Evolutionary conservation across 1,140 invertebrate species (phyloP), one percentile per base, ranked within the genome.

Genomic region (Brachionus asplanchnoidis): DNA sequence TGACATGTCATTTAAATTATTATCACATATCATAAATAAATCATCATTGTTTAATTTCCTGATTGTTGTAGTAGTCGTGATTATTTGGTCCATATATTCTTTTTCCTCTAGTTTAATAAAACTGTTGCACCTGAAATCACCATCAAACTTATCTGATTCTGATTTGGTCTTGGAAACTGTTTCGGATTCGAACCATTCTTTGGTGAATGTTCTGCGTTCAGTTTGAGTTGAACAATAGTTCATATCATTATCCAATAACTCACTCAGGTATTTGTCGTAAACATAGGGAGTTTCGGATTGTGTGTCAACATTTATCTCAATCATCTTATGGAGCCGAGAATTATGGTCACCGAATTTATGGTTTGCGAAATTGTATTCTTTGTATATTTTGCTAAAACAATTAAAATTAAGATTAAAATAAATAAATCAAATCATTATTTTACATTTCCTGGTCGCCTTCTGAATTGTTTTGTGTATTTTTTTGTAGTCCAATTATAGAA

Each of bases 41-140:
- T 77, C 73, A 26, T 77, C 32, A 26, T 77, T 77, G 23, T 17
- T 77, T 20, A 77, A 14, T 46, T 17, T 77, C 5, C 73, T 23
- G 12, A 77, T 28, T 26, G 79, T 82, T 23, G 77, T 80, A 6
- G 79, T 82, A 2, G 79, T 82, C 40, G 79, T 82, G 36, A 82
- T 68, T 26, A 82, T 68, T 65, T 82, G 79, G 60, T 82, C 79
- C 53, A 60, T 44, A 28, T 82, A 82, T 14, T 82, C 79, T 68
- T 82, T 82, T 60, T 82, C 79, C 40, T 82, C 79, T 23, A 82
- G 17, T 68, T 82, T 60, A 1, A 82, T 42, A 44, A 82, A 65
- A 46, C 40, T 82, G 12, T 40, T 65, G 26, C 65, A 68, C 20
- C 42, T 40, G 65, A 65, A 60, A 65, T 82, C 79, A 14, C 53